Conservation (phyloP, 2,888 invertebrate species). For the Hyposoter didymator region DNA sequence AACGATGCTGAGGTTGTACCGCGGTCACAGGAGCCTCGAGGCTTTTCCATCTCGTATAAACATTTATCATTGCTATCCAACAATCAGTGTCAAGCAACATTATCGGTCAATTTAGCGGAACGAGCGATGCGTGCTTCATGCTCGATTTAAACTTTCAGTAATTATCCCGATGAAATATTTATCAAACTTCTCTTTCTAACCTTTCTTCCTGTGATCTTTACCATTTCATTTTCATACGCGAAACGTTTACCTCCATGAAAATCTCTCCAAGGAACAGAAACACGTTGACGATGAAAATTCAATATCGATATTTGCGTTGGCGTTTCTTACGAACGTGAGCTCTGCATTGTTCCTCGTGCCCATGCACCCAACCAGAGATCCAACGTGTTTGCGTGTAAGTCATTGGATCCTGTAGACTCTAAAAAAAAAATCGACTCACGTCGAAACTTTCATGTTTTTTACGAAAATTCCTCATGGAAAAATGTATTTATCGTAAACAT, state of each 20-base stretch:
- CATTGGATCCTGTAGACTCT: neutral
- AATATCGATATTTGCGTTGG: neutral
- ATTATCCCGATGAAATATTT: constrained; percentile 14
- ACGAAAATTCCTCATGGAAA: neutral
- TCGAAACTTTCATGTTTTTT: neutral
- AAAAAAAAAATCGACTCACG: neutral
- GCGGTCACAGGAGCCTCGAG: constrained; percentile 56
- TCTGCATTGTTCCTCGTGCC: neutral
- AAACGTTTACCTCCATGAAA: neutral
- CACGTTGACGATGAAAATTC: neutral
- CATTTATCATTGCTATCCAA: constrained; percentile 79
- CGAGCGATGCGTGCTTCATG: constrained; percentile 59
- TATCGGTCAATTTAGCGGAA: constrained; percentile 77
- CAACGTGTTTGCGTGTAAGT: neutral
- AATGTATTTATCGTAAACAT: neutral
- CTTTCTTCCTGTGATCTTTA: neutral
- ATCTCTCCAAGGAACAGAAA: neutral
- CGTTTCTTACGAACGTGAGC: neutral
- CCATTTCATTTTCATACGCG: neutral
- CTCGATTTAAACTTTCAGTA: constrained; percentile 20
- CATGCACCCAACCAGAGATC: too few relatives aligned
- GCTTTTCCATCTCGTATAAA: constrained; percentile 60
- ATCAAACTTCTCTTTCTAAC: neutral
- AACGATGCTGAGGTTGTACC: constrained; percentile 26
- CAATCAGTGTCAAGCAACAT: constrained; percentile 76